phyloP scores from a whole-genome alignment of 2,113 vertebrate genomes.

The Alces alces region DNA sequence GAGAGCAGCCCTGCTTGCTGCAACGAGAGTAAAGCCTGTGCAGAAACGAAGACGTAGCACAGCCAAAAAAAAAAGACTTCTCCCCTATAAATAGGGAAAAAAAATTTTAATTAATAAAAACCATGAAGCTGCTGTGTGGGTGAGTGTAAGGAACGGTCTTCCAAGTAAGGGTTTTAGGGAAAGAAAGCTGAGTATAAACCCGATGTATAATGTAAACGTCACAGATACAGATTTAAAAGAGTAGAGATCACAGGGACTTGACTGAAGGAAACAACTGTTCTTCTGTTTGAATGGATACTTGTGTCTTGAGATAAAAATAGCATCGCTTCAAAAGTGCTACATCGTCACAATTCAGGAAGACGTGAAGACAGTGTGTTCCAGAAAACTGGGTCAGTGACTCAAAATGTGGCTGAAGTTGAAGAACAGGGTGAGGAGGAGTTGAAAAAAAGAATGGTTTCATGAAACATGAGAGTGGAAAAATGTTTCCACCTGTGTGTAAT shows the following conservation, averaged over 20 bases:
- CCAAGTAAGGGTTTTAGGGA: too few relatives aligned
- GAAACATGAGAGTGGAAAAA: background rate
- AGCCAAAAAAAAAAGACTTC: background rate
- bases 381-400: conserved; percentile 34
- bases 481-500: background rate
- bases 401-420: background rate
- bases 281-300: background rate
- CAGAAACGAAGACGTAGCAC: background rate
- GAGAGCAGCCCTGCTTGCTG: background rate
- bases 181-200: background rate
- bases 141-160: background rate
- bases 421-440: background rate
- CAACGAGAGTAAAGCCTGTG: background rate
- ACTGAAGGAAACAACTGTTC: background rate
- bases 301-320: conserved; percentile 15
- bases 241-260: background rate
- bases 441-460: background rate
- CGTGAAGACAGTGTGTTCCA: background rate
- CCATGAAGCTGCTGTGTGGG: background rate
- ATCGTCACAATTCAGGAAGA: background rate
- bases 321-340: background rate
- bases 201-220: background rate
- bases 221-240: background rate
- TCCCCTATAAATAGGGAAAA: background rate
- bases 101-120: background rate